phyloP scores from a whole-genome alignment of 2,797 vertebrate genomes.

The Pelobates cultripes region DNA sequence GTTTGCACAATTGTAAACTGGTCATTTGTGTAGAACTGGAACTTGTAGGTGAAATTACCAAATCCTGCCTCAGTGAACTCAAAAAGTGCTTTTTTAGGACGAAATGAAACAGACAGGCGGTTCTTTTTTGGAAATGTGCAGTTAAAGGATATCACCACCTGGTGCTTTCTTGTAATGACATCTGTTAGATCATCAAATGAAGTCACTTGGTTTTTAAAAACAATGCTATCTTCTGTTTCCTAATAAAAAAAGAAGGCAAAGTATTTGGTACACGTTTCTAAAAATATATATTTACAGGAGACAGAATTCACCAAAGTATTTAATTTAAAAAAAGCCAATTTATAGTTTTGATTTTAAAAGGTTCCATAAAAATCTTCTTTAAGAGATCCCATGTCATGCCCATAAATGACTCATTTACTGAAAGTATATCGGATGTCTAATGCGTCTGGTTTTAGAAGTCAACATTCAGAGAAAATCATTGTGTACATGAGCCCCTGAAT shows the following conservation, averaged over 20 bases:
- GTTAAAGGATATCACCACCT: slow-evolving; percentile 20
- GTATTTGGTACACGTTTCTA: no score
- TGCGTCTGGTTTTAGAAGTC: no score
- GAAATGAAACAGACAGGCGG: slow-evolving; percentile 3
- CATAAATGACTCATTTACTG: no score
- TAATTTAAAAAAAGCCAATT: no score
- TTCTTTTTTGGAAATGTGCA: slow-evolving; percentile 34
- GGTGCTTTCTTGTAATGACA: slow-evolving; percentile 34
- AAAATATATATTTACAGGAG: no score
- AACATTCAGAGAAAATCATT: no score
- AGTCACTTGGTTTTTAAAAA: slow-evolving; percentile 27
- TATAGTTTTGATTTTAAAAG: no score
- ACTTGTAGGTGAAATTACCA: slow-evolving; percentile 35
- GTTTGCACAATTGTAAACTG: slow-evolving; percentile 58
- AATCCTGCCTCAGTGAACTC: slow-evolving; percentile 20
- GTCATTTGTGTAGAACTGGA: slow-evolving; percentile 18
- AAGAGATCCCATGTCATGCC: no score
- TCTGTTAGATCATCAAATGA: slow-evolving; percentile 7
- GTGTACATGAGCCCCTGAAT: no score
- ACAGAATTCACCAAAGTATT: no score
- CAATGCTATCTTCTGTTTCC: slow-evolving; percentile 19
- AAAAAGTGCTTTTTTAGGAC: not conserved
- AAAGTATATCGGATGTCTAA: no score
- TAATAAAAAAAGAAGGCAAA: not conserved
- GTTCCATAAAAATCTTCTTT: no score